Evolutionary conservation across 2,113 vertebrate species (phyloP).

Genomic region (Bothrops jararaca): DNA sequence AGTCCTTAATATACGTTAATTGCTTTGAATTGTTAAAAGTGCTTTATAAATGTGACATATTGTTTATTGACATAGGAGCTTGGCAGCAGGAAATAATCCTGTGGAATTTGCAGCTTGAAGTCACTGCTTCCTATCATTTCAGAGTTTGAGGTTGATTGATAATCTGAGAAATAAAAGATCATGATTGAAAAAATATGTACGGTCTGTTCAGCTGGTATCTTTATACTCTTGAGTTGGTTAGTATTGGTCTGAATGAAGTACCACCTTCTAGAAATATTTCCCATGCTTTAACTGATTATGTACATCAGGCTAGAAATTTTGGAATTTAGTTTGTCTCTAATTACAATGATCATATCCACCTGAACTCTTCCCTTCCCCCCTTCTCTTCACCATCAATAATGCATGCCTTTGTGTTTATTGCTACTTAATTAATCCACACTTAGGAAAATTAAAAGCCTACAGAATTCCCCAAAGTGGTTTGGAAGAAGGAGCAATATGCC

Average conservation of each 20-base stretch:
- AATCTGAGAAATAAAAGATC: not conserved
- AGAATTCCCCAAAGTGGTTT: conserved; percentile 63
- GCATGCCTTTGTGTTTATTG: conserved; percentile 68
- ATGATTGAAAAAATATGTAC: not conserved
- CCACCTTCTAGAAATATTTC: conserved; percentile 1
- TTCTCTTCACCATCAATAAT: conserved; percentile 62
- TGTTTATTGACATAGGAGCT: not conserved
- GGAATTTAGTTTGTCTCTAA: conserved; percentile 63
- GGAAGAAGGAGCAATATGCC: conserved; percentile 25
- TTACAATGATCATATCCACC: conserved; percentile 63
- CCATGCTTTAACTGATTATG: not conserved
- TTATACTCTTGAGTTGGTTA: not conserved
- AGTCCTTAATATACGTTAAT: not conserved
- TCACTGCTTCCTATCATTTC: not conserved
- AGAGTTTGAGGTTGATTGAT: not conserved
- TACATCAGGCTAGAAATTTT: conserved; percentile 60
- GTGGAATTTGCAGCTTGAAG: not conserved
- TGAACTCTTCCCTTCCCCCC: conserved; percentile 44
- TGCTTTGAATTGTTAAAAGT: not conserved
- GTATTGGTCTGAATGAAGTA: not conserved
- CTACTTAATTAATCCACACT: conserved; percentile 71
- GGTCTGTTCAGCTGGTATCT: not conserved
- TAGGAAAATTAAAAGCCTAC: conserved; percentile 69
- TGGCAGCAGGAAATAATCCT: not conserved
- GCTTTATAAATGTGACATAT: not conserved